Conservation (phyloP, 2,797 vertebrate genomes). For the Poeciliopsis gracilis region DNA sequence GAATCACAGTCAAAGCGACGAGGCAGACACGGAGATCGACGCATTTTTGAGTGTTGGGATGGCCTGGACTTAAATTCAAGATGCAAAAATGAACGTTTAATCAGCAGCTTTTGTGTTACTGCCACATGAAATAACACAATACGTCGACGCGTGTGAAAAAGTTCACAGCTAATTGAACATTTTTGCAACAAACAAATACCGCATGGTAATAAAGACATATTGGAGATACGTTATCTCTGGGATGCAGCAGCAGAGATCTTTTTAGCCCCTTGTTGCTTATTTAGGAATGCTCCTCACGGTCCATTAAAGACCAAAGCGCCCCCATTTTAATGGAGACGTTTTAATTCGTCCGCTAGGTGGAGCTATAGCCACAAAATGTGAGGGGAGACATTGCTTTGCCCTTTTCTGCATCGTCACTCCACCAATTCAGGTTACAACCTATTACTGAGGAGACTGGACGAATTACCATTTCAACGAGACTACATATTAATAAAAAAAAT, state of each 20-base stretch:
- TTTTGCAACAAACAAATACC: not conserved
- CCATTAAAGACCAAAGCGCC: not conserved
- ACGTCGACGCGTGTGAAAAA: not conserved
- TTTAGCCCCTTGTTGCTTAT: not conserved
- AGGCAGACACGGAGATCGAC: too few species aligned
- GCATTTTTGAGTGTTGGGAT: not conserved
- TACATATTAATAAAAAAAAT: not conserved
- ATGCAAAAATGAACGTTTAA: not conserved
- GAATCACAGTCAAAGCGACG: not conserved
- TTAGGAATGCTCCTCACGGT: not conserved
- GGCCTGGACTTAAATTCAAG: not conserved
- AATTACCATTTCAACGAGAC: not conserved
- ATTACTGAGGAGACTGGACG: not conserved
- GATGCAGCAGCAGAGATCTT: not conserved
- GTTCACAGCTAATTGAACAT: not conserved
- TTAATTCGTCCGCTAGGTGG: conserved; percentile 53
- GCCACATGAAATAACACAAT: not conserved
- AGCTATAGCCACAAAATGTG: conserved; percentile 33
- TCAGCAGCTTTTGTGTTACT: not conserved
- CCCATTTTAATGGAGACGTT: not conserved
- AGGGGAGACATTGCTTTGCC: conserved; percentile 20
- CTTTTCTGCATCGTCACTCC: conserved; percentile 50
- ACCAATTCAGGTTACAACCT: not conserved
- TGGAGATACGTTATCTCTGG: not conserved
- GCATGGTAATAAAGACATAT: not conserved